Conservation (phyloP, 2,113 vertebrate genomes). For the Megaptera novaeangliae region DNA sequence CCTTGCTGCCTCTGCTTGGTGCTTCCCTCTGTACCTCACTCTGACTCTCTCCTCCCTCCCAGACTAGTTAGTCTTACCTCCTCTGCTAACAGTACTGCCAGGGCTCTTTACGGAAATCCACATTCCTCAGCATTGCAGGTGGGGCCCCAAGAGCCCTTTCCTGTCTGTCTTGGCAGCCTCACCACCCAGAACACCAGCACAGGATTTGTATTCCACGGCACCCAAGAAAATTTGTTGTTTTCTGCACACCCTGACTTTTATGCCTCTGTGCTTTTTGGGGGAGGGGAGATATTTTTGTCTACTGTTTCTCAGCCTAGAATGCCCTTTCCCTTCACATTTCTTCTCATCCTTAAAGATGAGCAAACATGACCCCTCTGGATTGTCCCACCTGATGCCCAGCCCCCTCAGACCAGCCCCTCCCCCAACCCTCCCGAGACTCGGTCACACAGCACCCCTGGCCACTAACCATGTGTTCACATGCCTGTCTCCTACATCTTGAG, state of each 20-base stretch:
- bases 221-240: neutral
- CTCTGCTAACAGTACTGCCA: neutral
- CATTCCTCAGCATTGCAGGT: neutral
- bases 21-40: neutral
- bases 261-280: neutral
- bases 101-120: neutral
- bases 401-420: neutral
- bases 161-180: neutral
- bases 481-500: neutral
- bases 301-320: neutral
- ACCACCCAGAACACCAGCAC: too few species aligned
- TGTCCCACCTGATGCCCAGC: neutral
- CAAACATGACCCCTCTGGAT: neutral
- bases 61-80: neutral
- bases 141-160: too few species aligned
- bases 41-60: neutral
- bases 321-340: neutral
- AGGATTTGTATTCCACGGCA: neutral
- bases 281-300: neutral
- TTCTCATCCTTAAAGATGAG: neutral
- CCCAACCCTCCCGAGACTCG: neutral
- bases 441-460: neutral
- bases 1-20: neutral
- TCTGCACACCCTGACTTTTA: neutral
- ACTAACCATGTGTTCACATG: fast-evolving